These are phyloP conservation scores for Bellardia bayeri DNA, from an alignment of 2,888 invertebrate genomes.

Conservation along the genomic window DNA sequence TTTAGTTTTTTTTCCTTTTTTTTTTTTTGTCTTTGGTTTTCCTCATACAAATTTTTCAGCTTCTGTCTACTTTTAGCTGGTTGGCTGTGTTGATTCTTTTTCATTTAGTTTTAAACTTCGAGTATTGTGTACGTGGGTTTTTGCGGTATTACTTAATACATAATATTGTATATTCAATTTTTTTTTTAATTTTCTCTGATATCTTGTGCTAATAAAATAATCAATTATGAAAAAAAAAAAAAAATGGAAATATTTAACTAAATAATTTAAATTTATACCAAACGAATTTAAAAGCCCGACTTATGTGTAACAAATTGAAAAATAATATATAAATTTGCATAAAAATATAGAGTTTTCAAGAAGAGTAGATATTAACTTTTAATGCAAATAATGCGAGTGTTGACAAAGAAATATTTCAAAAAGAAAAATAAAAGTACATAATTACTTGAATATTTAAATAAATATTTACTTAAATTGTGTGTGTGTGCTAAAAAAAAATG, in stretches of 20 bases:
- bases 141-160: conserved; percentile 45
- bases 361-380: conserved; percentile 17
- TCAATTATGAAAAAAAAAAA: not conserved
- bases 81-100: conserved; percentile 18
- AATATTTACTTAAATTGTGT: conserved; percentile 6
- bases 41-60: not conserved
- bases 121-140: conserved; percentile 37
- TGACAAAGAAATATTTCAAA: not conserved
- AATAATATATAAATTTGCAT: not conserved
- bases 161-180: not conserved
- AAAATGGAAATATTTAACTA: not conserved
- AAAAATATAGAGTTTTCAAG: not conserved
- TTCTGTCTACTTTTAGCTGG: conserved; percentile 17
- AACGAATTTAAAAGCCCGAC: not conserved
- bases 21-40: conserved; percentile 1
- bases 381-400: conserved; percentile 5
- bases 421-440: not conserved
- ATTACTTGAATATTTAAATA: not conserved
- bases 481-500: not conserved
- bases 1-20: not conserved
- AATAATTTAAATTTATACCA: not conserved
- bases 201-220: conserved; percentile 22
- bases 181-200: not conserved
- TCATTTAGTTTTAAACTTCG: conserved; percentile 37
- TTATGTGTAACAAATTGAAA: not conserved